phyloP scores from a whole-genome alignment of 2,888 invertebrate genomes.

The Aplocera efformata region DNA sequence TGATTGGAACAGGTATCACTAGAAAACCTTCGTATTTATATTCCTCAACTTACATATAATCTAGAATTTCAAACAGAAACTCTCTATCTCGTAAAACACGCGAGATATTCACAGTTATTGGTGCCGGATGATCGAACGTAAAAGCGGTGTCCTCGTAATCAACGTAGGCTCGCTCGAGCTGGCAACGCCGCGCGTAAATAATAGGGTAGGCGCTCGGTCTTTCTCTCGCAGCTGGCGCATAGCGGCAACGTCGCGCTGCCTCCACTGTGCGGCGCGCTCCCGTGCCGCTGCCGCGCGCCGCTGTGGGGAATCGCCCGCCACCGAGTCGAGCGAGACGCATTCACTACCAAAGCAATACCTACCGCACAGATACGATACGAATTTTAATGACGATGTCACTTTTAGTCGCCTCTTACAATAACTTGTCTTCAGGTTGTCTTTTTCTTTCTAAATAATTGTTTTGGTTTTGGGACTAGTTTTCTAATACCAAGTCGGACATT shows the following conservation, averaged over 20 bases:
- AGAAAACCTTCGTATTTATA: constrained; percentile 7
- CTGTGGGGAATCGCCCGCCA: constrained; percentile 47
- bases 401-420: constrained; percentile 40
- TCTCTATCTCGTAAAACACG: constrained; percentile 34
- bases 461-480: not conserved
- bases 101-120: constrained; percentile 48
- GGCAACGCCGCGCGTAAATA: constrained; percentile 80
- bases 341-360: constrained; percentile 57
- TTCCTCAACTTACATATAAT: constrained; percentile 22
- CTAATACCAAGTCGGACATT: not conserved
- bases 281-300: constrained; percentile 39
- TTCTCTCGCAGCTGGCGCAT: constrained; percentile 79
- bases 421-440: constrained; percentile 24
- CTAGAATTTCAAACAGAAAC: constrained; percentile 29
- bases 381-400: constrained; percentile 52
- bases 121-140: constrained; percentile 75
- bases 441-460: not conserved
- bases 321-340: constrained; percentile 60
- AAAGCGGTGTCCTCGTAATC: constrained; percentile 80
- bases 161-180: constrained; percentile 73
- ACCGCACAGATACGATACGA: constrained; percentile 47
- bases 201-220: constrained; percentile 79
- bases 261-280: constrained; percentile 47
- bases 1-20: constrained; percentile 45
- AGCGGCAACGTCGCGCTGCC: constrained; percentile 74